phyloP scores from a whole-genome alignment of 2,888 invertebrate species.

The Cloeon dipterum region DNA sequence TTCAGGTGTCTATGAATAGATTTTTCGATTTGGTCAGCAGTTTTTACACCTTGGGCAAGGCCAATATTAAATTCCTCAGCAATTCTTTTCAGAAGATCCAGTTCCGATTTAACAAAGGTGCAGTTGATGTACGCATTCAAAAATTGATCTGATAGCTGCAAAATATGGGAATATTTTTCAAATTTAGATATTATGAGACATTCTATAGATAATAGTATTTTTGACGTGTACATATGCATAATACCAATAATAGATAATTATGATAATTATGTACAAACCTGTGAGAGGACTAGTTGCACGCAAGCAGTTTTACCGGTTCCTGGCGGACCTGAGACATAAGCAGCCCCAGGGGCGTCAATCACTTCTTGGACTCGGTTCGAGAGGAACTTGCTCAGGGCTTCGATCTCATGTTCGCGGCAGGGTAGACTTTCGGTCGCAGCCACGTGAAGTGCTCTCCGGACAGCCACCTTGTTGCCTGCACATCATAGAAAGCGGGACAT shows the following conservation, averaged over 20 bases:
- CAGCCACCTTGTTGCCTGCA: too few relatives aligned
- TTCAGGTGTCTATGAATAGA: neutral
- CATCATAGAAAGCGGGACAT: too few relatives aligned
- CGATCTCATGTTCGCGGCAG: conserved; percentile 60
- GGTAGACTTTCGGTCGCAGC: conserved; percentile 22
- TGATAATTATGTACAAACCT: too few relatives aligned
- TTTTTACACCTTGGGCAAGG: neutral
- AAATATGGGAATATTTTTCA: conserved; percentile 8
- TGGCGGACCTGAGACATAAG: conserved; percentile 91
- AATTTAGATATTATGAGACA: conserved; percentile 3
- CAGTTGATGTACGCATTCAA: conserved; percentile 62
- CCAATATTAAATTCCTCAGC: conserved; percentile 42
- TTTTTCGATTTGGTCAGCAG: neutral
- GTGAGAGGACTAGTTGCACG: conserved; percentile 21
- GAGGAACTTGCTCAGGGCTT: conserved; percentile 43
- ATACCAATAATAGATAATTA: neutral
- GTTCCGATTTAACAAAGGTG: conserved; percentile 61
- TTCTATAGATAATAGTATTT: neutral
- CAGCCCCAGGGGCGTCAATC: conserved; percentile 37
- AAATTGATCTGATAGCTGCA: conserved; percentile 27
- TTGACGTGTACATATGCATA: neutral
- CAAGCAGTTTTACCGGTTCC: conserved; percentile 94
- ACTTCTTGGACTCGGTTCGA: conserved; percentile 33
- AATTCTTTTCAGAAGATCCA: conserved; percentile 56
- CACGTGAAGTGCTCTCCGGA: neutral